phyloP scores from a whole-genome alignment of 30 jellyfish, hydroid and myxozoan species.

The Rhopilema esculentum region DNA sequence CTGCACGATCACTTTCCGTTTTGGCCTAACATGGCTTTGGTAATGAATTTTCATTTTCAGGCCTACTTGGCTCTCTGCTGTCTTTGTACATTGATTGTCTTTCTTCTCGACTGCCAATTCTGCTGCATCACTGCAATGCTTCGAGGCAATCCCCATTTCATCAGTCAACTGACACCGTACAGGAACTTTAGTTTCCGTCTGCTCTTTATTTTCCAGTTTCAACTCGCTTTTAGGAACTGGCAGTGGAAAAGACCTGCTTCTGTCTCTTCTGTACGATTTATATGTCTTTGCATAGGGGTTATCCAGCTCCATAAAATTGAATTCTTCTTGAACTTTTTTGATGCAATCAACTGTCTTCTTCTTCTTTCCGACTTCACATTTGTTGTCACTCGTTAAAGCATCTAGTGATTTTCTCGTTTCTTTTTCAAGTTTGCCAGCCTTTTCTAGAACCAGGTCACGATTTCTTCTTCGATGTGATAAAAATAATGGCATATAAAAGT shows the following conservation, averaged over 20 bases:
- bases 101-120: neutral
- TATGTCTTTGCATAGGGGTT: constrained; percentile 85
- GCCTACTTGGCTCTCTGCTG: constrained; percentile 11
- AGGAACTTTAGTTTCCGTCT: neutral
- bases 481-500: constrained; percentile 58
- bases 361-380: neutral
- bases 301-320: constrained; percentile 15
- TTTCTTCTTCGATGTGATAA: constrained; percentile 67
- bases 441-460: constrained; percentile 27
- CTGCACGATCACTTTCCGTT: constrained; percentile 40
- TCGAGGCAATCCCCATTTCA: neutral
- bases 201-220: neutral
- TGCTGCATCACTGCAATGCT: neutral
- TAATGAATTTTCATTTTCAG: constrained; percentile 51
- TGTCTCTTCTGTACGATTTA: constrained; percentile 64
- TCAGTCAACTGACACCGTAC: neutral
- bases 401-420: neutral
- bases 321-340: constrained; percentile 11
- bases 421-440: neutral
- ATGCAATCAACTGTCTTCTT: neutral
- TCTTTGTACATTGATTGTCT: neutral
- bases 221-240: neutral
- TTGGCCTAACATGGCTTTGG: constrained; percentile 56
- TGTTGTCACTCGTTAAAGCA: neutral
- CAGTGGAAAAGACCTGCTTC: constrained; percentile 31